Conservation (phyloP, 1,140 invertebrate genomes). For the Magallana ariakensis region DNA sequence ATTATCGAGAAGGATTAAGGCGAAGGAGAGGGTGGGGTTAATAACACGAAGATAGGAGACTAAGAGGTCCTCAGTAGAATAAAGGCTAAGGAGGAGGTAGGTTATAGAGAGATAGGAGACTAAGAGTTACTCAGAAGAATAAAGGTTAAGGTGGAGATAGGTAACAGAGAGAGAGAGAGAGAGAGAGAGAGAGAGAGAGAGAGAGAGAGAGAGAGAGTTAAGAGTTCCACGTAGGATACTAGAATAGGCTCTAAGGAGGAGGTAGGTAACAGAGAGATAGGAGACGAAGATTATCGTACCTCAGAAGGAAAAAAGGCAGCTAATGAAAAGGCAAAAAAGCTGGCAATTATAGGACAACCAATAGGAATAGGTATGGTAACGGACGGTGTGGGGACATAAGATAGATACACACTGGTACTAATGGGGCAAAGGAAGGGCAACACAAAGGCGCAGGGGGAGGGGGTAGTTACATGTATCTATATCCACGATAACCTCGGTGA, state of each 20-base stretch:
- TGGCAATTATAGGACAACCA: no score
- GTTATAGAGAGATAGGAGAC: constrained; percentile 48
- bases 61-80: background rate
- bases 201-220: no score
- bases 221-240: constrained; percentile 48
- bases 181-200: no score
- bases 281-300: constrained; percentile 52
- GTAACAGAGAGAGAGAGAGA: constrained; percentile 40
- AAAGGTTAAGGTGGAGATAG: constrained; percentile 53
- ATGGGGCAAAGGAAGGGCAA: no score
- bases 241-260: constrained; percentile 53
- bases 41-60: background rate
- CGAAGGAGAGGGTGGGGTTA: constrained; percentile 57
- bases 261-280: constrained; percentile 49
- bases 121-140: constrained; percentile 56
- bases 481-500: no score
- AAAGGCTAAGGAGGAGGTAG: background rate
- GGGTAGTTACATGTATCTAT: no score
- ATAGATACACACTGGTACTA: no score
- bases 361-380: no score
- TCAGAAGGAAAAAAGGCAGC: background rate
- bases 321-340: constrained; percentile 55
- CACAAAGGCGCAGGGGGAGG: no score
- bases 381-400: no score
- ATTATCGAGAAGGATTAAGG: constrained; percentile 51